Evolutionary conservation across 2,797 vertebrate genomes (phyloP), one percentile per base, ranked within the genome.

Genomic region (Phoeniculus purpureus): DNA sequence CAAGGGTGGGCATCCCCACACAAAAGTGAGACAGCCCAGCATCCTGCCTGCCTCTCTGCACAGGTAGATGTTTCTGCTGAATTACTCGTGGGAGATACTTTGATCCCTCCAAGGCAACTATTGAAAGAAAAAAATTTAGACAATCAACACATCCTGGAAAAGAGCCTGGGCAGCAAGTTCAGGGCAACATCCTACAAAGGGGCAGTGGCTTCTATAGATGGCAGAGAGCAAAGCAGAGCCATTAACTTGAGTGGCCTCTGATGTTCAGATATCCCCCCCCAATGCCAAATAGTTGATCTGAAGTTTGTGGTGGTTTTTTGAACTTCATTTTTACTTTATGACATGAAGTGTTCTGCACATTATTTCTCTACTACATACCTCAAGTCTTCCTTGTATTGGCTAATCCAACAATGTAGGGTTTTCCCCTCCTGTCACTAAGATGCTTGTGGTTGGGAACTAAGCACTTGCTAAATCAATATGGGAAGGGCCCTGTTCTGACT

Each of bases 1-100:
- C 18, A 25, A n/a, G 13, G 0, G 2, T 26, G 66, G 70, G 20
- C 59, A 62, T 27, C 55, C 10, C 66, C 81, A 58, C 1, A 0
- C 16, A 37, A 23, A 47, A 51, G 23, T 34, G 25, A 22, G 25
- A 11, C 22, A 34, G 37, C n/a, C 45, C 65, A 3, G 19, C 3
- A 34, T 22, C 60, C 78, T 68, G 55, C 12, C n/a, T 65, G 58
- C 58, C 27, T 16, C 70, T 56, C 83, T 58, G 23, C 52, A 32
- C 1, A 21, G 65, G 40, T 6, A 59, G 3, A 0, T 7, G 21
- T 12, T 89, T 26, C 79, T 77, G 12, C 1, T 32, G 10, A 60
- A 12, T 50, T 87, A 60, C 50, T 71, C 29, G 16, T 3, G 11
- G 16, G 13, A 87, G 52, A 4, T 43, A 82, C 62, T 93, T 62